Conservation (phyloP, 2,797 vertebrate species). For the Coilia nasus region DNA sequence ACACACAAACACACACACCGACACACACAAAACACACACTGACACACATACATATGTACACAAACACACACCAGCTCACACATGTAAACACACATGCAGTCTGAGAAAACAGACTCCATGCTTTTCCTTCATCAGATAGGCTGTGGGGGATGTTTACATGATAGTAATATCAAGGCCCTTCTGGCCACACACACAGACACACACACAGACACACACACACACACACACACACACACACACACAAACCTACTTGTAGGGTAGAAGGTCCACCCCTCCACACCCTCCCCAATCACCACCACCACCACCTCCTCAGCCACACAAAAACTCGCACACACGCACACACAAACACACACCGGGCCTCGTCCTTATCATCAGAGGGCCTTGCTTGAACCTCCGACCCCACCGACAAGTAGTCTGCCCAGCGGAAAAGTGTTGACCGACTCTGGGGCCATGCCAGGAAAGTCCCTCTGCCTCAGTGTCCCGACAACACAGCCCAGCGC, state of each 20-base stretch:
- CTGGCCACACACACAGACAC: constrained; percentile 64
- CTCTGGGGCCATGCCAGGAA: neutral
- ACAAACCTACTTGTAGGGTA: constrained; percentile 29
- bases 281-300: neutral
- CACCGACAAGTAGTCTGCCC: neutral
- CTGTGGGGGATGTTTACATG: constrained; percentile 73
- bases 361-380: constrained; percentile 29
- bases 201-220: constrained; percentile 10
- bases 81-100: constrained; percentile 10
- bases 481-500: neutral
- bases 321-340: neutral
- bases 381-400: neutral
- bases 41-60: constrained; percentile 1
- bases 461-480: neutral
- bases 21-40: constrained; percentile 1
- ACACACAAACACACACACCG: neutral
- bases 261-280: neutral
- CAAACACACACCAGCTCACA: constrained; percentile 22
- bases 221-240: constrained; percentile 19
- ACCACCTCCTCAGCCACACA: neutral
- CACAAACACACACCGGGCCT: constrained; percentile 30
- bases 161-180: constrained; percentile 61
- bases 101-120: constrained; percentile 52
- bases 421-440: neutral
- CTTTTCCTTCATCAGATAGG: constrained; percentile 62